Evolutionary conservation across 1,140 invertebrate species (phyloP), one percentile per base, ranked within the genome.

Genomic region (Drosophila lini): DNA sequence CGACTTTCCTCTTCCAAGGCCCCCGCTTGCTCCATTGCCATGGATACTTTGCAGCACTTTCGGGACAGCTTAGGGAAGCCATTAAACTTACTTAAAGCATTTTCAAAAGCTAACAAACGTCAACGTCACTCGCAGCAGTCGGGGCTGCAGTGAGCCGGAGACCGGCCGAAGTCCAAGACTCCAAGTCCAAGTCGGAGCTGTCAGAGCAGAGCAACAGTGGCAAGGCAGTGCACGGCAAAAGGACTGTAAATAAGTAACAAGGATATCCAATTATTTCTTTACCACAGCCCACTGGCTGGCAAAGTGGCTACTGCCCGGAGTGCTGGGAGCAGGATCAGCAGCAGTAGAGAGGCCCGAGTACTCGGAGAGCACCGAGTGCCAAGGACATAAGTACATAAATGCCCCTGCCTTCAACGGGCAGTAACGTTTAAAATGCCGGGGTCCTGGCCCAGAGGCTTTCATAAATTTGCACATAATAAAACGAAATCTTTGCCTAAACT

Each of bases 391-490:
- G 67, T 75, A 58, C 64, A 70, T 69, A 70, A 70, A 71, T 70
- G 67, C 16, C 59, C 11, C 19, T 40, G 31, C 31, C 25, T 68
- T 25, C 65, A 67, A 34, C 38, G 31, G 32, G 59, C 42, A 41
- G 63, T 60, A 80, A 73, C 82, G 80, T 82, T 86, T 86, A 83
- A 88, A 88, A 80, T 77, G 56, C 67, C 58, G 28, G 67, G 71
- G 50, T 31, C 44, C 69, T 65, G 47, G 67, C 83, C 80, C 56
- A 78, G 74, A 88, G 83, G 73, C 82, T 80, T 88, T 88, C 78
- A 86, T 83, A 86, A 77, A 86, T 86, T 86, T 89, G 52, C 83
- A 86, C 83, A 88, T 86, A 86, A 86, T 86, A 86, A 86, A 86
- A 89, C 58, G 68, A 86, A 86, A 86, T 86, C 83, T 86, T 89